phyloP scores from a whole-genome alignment of 2,888 invertebrate species.

The Agrochola lota region DNA sequence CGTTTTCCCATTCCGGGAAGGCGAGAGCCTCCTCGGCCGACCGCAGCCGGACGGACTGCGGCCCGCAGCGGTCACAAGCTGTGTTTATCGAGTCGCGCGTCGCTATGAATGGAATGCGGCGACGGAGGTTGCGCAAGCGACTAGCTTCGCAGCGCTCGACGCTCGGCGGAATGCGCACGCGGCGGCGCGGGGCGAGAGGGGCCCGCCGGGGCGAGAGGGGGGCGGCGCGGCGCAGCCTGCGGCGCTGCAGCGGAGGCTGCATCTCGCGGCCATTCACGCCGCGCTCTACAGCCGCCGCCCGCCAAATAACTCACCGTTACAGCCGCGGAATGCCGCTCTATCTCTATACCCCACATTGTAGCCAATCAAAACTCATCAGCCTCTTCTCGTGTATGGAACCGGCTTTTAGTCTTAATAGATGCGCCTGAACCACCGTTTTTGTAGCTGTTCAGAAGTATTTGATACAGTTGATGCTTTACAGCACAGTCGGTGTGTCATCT shows the following conservation, averaged over 20 bases:
- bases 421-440: slow-evolving; percentile 18
- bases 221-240: slow-evolving; percentile 64
- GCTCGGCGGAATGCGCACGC: slow-evolving; percentile 80
- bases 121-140: slow-evolving; percentile 88
- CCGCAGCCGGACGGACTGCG: slow-evolving; percentile 55
- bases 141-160: slow-evolving; percentile 81
- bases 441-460: slow-evolving; percentile 13
- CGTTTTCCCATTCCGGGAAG: slow-evolving; percentile 83
- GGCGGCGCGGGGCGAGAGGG: slow-evolving; percentile 66
- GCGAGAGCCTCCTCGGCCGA: slow-evolving; percentile 67
- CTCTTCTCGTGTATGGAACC: slow-evolving; percentile 39
- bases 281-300: slow-evolving; percentile 77
- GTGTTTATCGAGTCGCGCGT: slow-evolving; percentile 77
- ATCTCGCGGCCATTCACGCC: slow-evolving; percentile 89
- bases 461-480: slow-evolving; percentile 7
- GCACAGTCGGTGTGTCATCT: slow-evolving; percentile 5
- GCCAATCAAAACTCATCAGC: slow-evolving; percentile 70
- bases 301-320: slow-evolving; percentile 90
- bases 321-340: slow-evolving; percentile 88
- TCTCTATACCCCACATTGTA: slow-evolving; percentile 80
- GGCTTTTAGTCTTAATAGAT: slow-evolving; percentile 35
- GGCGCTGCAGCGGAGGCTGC: slow-evolving; percentile 85
- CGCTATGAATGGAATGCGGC: slow-evolving; percentile 90
- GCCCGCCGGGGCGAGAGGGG: slow-evolving; percentile 66
- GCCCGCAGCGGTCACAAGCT: slow-evolving; percentile 66